Percentiles rank a stretch among this genome's conserved stretches.
phyloP scores from a whole-genome alignment of 2,888 invertebrate genomes.

The Schrankia costaestrigalis region DNA sequence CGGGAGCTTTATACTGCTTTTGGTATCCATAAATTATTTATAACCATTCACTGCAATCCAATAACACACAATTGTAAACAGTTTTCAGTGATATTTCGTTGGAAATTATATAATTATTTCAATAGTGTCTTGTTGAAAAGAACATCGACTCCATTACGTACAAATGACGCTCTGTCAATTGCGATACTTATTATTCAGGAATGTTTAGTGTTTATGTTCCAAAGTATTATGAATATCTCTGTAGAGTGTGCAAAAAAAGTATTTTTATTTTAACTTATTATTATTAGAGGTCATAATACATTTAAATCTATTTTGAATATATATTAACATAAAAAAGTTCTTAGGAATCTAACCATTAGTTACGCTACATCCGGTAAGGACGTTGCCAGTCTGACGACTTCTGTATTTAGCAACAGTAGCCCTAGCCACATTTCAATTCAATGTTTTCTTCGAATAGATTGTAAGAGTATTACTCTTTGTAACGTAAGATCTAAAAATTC shows the following conservation, averaged over 20 bases:
- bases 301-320: too few relatives aligned
- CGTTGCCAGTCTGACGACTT: conserved; percentile 76
- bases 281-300: too few relatives aligned
- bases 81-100: conserved; percentile 59
- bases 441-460: conserved; percentile 15
- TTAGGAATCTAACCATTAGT: too few relatives aligned
- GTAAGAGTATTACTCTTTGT: too few relatives aligned
- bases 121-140: conserved; percentile 57
- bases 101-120: conserved; percentile 50
- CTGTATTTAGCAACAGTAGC: conserved; percentile 71
- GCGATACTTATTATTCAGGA: conserved; percentile 52
- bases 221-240: too few relatives aligned
- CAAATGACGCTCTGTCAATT: conserved; percentile 82
- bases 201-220: conserved; percentile 46
- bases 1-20: conserved; percentile 42
- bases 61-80: conserved; percentile 46
- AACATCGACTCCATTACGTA: conserved; percentile 84
- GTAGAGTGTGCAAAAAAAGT: too few relatives aligned
- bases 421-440: conserved; percentile 22
- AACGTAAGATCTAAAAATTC: too few relatives aligned
- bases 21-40: conserved; percentile 60
- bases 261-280: too few relatives aligned
- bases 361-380: conserved; percentile 55
- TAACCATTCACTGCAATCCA: conserved; percentile 63
- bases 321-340: too few relatives aligned